These are phyloP conservation scores for Larimichthys polyactis DNA, from an alignment of 2,113 vertebrate genomes.

Conservation along the genomic window DNA sequence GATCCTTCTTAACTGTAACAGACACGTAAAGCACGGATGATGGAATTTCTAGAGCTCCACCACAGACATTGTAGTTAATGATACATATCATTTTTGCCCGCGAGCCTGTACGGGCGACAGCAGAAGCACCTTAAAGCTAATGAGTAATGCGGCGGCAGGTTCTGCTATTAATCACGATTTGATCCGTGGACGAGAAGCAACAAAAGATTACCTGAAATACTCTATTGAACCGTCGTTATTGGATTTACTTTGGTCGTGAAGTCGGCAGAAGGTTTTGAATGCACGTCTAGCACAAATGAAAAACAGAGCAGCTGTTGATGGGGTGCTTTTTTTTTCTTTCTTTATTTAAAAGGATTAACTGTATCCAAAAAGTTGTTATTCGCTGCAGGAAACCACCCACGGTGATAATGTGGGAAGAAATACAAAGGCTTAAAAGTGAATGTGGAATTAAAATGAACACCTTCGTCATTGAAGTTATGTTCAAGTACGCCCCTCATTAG, in stretches of 20 bases:
- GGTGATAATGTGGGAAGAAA: conserved; percentile 24
- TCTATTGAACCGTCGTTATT: conserved; percentile 59
- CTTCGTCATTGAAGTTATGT: conserved; percentile 45
- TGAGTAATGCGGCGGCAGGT: conserved; percentile 54
- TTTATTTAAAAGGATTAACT: conserved; percentile 11
- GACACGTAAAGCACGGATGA: conserved; percentile 55
- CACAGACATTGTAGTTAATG: conserved; percentile 57
- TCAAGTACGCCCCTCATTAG: conserved; percentile 46
- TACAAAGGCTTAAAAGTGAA: conserved; percentile 30
- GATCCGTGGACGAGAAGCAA: conserved; percentile 50
- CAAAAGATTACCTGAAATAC: conserved; percentile 49
- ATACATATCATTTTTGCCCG: conserved; percentile 61
- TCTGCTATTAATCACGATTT: conserved; percentile 73
- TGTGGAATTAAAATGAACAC: conserved; percentile 26
- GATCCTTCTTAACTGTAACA: conserved; percentile 55
- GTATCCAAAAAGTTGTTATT: conserved; percentile 26
- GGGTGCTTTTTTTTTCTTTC: not conserved
- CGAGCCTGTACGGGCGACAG: conserved; percentile 33
- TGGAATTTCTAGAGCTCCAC: conserved; percentile 50
- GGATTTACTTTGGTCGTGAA: conserved; percentile 44
- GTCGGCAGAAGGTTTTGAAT: conserved; percentile 15
- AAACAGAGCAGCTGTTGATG: conserved; percentile 5
- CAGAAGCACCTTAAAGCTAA: conserved; percentile 53
- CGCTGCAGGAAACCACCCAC: conserved; percentile 11
- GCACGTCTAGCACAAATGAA: conserved; percentile 12